Evolutionary conservation across 2,888 invertebrate species (phyloP).

Genomic region (Sepiola atlantica): DNA sequence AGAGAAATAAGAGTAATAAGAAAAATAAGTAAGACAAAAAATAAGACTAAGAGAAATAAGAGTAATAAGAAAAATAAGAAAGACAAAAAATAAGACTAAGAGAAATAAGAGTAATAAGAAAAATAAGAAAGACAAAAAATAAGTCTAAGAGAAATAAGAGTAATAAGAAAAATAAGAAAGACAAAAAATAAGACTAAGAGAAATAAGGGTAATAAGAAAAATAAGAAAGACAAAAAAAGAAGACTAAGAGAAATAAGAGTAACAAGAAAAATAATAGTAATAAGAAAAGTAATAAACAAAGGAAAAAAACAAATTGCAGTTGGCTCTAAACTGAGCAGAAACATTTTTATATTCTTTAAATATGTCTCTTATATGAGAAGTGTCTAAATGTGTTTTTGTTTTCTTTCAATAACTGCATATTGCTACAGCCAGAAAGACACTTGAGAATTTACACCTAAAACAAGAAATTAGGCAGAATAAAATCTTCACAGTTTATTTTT

Average conservation of each 20-base stretch:
- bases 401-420: background rate
- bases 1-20: background rate
- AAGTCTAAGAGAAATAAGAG: background rate
- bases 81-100: background rate
- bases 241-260: no score
- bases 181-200: background rate
- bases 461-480: constrained; percentile 5
- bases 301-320: background rate
- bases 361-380: background rate
- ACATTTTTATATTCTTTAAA: background rate
- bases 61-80: background rate
- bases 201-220: background rate
- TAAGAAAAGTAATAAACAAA: background rate
- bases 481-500: background rate
- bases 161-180: background rate
- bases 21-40: background rate
- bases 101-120: background rate
- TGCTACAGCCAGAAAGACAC: background rate
- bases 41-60: background rate
- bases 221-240: background rate
- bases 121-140: background rate
- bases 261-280: no score
- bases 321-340: background rate
- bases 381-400: background rate
- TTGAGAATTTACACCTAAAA: background rate